A percentile compares a stretch with the other conserved stretches of the same genome.
These are phyloP conservation scores for Podarcis raffonei DNA, from an alignment of 2,113 vertebrate genomes.

Conservation along the genomic window DNA sequence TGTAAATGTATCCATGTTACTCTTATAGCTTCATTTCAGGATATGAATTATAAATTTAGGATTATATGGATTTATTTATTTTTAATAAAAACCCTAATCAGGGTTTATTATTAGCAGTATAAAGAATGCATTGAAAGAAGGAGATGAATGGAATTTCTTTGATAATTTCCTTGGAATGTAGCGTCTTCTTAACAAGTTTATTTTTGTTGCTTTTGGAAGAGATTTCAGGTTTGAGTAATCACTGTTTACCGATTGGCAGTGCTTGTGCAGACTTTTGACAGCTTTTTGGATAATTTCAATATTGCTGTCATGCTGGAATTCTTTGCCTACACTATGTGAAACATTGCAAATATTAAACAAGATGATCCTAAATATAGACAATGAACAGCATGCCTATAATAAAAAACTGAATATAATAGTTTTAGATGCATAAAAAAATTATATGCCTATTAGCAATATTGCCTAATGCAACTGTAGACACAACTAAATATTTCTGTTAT, in stretches of 20 bases:
- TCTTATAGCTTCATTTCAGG: no score
- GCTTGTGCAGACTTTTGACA: not conserved
- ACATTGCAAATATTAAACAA: conserved; percentile 34
- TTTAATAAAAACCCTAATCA: not conserved
- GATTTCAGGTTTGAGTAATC: not conserved
- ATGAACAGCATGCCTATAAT: not conserved
- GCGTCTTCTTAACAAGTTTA: not conserved
- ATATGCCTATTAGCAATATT: conserved; percentile 21
- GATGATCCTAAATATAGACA: conserved; percentile 21
- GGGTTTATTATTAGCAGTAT: not conserved
- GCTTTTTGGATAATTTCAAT: not conserved
- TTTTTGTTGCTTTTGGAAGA: conserved; percentile 1
- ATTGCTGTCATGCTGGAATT: conserved; percentile 15
- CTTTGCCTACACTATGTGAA: not conserved
- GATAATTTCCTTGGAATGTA: not conserved
- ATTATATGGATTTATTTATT: not conserved
- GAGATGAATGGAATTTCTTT: not conserved
- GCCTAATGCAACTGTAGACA: not conserved
- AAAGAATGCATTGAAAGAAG: not conserved
- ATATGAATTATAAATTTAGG: no score
- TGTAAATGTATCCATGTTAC: not conserved
- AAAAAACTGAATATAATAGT: conserved; percentile 18
- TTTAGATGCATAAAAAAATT: conserved; percentile 23
- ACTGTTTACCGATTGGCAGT: not conserved
- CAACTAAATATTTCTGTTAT: not conserved